Base-by-base conservation (phyloP, 2,888 invertebrate species). In the Drosophila bunnanda region DNA sequence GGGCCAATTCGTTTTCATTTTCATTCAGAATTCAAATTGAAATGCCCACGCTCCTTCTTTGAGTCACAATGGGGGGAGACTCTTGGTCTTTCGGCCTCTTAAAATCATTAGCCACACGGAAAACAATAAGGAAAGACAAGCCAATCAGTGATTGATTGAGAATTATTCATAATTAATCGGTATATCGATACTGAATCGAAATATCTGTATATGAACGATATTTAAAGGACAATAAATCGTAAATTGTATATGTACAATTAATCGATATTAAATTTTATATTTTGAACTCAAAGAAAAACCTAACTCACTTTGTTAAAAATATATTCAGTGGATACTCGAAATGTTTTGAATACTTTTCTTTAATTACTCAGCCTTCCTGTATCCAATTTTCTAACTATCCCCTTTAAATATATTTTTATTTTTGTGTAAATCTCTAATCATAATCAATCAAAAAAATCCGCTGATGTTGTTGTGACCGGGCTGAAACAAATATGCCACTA, bases 401-500 rank as follows among this genome's bases (percentile, higher is more conserved):
- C 2, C 30, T 15, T 34, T 20, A 15, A 22, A 52, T 52, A 52
- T 9, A 15, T 34, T 22, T 34, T 32, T 20, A 15, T 32, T 50
- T 20, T 20, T 34, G 32, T 50, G 50, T 20, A 32, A 20, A 13
- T 1, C 20, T 32, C 5, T 8, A 50, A 15, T 32, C 75, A 78
- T 70, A 89, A 85, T 85, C 85, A 85, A 89, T 85, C 85, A 85
- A 69, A 67, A 67, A 73, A 75, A 73, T 64, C 62, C 48, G 58
- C 65, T 50, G 44, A 44, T 44, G 75, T 59, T 88, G 81, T 83
- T 89, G 68, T 84, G 85, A 75, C 78, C 76, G 54, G 79, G 84
- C 85, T 85, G 89, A 79, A 89, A 89, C 85, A 89, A 85, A 85
- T 85, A 85, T 89, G 85, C 88, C 88, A 89, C 89, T 89, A 85